Conservation (phyloP, 30 jellyfish, hydroid and myxozoan genomes). For the Cassiopea andromeda region DNA sequence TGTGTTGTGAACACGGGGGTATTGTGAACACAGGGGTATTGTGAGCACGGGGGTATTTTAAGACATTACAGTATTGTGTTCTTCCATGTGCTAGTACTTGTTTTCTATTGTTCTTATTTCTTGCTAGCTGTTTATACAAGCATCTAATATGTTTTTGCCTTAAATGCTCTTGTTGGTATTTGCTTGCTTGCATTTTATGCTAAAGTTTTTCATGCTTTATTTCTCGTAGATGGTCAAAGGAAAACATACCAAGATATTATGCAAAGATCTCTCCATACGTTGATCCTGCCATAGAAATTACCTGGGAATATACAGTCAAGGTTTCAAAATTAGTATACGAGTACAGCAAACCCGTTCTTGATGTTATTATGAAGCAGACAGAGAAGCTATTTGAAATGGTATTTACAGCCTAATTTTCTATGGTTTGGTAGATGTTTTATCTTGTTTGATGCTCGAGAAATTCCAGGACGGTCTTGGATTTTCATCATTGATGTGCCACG, state of each 20-base stretch:
- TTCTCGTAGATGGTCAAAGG: background rate
- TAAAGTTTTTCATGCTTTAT: background rate
- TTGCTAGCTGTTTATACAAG: background rate
- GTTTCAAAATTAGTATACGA: slow-evolving; percentile 46
- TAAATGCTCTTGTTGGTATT: background rate
- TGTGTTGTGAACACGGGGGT: no score
- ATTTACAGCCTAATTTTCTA: background rate
- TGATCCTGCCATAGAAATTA: slow-evolving; percentile 78
- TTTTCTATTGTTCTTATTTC: background rate
- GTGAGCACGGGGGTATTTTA: no score
- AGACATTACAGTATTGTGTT: background rate
- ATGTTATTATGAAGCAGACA: slow-evolving; percentile 21
- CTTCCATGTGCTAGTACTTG: background rate
- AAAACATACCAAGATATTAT: slow-evolving; percentile 29
- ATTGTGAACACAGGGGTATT: no score
- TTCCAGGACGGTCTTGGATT: no score
- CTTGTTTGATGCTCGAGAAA: no score
- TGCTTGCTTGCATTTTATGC: no score
- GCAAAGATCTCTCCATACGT: slow-evolving; percentile 69
- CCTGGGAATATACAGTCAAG: slow-evolving; percentile 36
- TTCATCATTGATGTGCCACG: no score
- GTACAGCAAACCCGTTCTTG: slow-evolving; percentile 70
- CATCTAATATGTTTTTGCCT: no score
- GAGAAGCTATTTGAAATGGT: slow-evolving; percentile 79
- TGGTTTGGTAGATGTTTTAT: no score